Evolutionary conservation across 1,140 invertebrate genomes (phyloP), one percentile per base, ranked within the genome.

Genomic region (Riptortus pedestris): DNA sequence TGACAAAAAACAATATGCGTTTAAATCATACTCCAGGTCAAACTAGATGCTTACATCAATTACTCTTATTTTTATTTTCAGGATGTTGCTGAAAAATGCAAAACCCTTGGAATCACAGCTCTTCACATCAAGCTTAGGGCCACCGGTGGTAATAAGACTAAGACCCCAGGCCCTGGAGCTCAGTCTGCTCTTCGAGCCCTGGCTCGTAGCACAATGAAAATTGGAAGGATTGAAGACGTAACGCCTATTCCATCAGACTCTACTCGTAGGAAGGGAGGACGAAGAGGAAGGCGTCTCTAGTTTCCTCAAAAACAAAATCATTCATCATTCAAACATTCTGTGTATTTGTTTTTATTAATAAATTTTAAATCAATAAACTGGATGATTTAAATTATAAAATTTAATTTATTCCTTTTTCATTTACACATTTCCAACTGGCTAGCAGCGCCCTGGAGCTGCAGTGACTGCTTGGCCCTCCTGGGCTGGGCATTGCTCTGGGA

Each of bases 21-120:
- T n/a, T n/a, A n/a, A n/a, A n/a, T n/a, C n/a, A n/a, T n/a, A n/a
- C n/a, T n/a, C n/a, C n/a, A n/a, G n/a, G n/a, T n/a, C n/a, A n/a
- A n/a, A n/a, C n/a, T n/a, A n/a, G n/a, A n/a, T n/a, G n/a, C n/a
- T n/a, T n/a, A n/a, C n/a, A n/a, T n/a, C n/a, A n/a, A n/a, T n/a
- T n/a, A n/a, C n/a, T n/a, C n/a, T n/a, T n/a, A n/a, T n/a, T n/a
- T n/a, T n/a, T n/a, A n/a, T 69, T 74, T 79, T 43, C 72, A 92
- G 87, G 97, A 99, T 83, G 97, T 99, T 64, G 94, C 96, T 73
- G 97, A 99, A 76, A 96, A 95, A 73, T 99, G 96, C 78, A 98
- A 98, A 79, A 79, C 83, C 12, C 80, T 99, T 59, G 96, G 96
- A 31, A 98, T 99, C 71, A 98, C 90, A 67, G 96, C 97, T 18